Conservation (phyloP, 2,888 invertebrate genomes). For the Mythimna impura region DNA sequence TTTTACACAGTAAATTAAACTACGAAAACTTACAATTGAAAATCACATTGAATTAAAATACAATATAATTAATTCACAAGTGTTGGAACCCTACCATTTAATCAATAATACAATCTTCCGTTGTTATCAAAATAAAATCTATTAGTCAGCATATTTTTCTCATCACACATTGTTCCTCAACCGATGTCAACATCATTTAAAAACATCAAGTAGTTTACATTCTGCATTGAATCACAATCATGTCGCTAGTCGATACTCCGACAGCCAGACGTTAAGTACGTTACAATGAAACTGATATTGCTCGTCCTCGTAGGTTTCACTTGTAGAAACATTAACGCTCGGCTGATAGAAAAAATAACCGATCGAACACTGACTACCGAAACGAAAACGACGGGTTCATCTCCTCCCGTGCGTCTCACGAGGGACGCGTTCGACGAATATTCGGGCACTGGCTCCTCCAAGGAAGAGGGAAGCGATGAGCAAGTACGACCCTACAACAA, state of each 20-base stretch:
- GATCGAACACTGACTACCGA: slow-evolving; percentile 65
- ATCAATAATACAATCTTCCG: slow-evolving; percentile 43
- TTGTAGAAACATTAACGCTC: slow-evolving; percentile 63
- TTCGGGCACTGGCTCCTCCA: slow-evolving; percentile 61
- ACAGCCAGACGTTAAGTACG: slow-evolving; percentile 63
- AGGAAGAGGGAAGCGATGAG: slow-evolving; percentile 69
- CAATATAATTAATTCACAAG: slow-evolving; percentile 10
- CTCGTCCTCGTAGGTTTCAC: slow-evolving; percentile 63
- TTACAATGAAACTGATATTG: slow-evolving; percentile 71
- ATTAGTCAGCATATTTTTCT: slow-evolving; percentile 70
- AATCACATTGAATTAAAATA: not conserved
- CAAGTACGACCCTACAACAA: slow-evolving; percentile 58
- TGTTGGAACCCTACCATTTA: slow-evolving; percentile 51
- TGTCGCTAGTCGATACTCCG: slow-evolving; percentile 72
- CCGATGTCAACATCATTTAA: slow-evolving; percentile 72
- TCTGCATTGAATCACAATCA: slow-evolving; percentile 70
- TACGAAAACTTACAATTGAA: not conserved
- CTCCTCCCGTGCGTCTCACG: slow-evolving; percentile 67
- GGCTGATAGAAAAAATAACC: slow-evolving; percentile 72
- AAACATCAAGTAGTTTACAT: slow-evolving; percentile 81
- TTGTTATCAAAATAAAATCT: slow-evolving; percentile 65
- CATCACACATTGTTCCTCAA: slow-evolving; percentile 73
- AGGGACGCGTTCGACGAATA: slow-evolving; percentile 68
- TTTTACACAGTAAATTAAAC: not conserved
- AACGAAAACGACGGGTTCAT: slow-evolving; percentile 63